Evolutionary conservation across 2,113 vertebrate species (phyloP).

Genomic region (Saguinus imperator): DNA sequence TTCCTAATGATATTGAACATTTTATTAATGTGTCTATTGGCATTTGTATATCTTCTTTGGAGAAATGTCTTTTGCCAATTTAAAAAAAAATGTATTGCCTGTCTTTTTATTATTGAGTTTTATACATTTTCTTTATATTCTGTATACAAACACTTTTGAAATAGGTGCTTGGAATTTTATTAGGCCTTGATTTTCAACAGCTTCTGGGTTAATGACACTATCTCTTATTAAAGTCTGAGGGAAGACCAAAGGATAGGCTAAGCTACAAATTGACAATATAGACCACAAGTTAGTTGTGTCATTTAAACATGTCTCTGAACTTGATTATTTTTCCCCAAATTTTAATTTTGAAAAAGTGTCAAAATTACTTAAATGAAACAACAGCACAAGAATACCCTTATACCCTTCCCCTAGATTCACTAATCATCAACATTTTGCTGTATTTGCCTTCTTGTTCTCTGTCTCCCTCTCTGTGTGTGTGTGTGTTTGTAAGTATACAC

Average conservation of each 20-base stretch:
- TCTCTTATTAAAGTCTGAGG: not conserved
- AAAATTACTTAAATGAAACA: constrained; percentile 13
- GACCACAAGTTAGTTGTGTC: not conserved
- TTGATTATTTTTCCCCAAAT: not conserved
- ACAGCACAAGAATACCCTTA: not conserved
- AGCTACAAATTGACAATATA: not conserved
- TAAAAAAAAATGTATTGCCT: not conserved
- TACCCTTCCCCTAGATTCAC: not conserved
- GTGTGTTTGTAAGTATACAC: not conserved
- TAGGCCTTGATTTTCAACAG: not conserved
- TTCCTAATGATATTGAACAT: not conserved
- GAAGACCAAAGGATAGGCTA: not conserved
- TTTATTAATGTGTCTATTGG: not conserved
- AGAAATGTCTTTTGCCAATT: not conserved
- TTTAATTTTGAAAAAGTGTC: not conserved
- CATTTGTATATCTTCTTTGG: not conserved
- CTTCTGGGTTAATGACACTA: constrained; percentile 10
- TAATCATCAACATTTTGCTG: not conserved
- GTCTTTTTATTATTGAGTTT: not conserved
- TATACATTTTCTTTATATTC: not conserved
- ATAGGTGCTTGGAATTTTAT: not conserved
- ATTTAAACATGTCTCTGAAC: constrained; percentile 11
- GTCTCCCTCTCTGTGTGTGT: too few relatives aligned
- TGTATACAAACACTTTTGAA: not conserved
- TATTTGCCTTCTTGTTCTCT: not conserved